Evolutionary conservation across 2,888 invertebrate genomes (phyloP), one percentile per base, ranked within the genome.

Genomic region (Phalangium opilio): DNA sequence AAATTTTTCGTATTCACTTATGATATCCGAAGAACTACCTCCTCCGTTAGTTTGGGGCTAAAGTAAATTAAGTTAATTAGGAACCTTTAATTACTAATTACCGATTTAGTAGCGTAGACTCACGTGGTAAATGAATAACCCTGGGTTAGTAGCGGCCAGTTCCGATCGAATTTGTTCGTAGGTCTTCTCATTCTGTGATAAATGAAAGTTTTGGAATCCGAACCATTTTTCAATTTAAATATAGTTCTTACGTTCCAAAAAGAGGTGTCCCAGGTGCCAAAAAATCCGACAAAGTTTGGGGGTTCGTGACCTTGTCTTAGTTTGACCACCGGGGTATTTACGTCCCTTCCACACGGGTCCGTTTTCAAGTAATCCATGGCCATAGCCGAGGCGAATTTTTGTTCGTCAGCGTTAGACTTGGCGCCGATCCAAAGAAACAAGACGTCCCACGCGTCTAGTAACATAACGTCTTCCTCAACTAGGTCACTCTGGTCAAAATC

Each of bases 241-340:
- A 27, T 27, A 10, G 32, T 34, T 59, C 66, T 69, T 70, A 84
- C 86, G 72, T 78, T 78, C 82, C 84, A 86, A 60, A 79, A 72
- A 53, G 79, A 75, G 48, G 75, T 71, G 63, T 86, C 81, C 93
- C 93, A 93, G 49, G 73, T 75, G 1, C 83, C 82, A 66, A 93
- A 93, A 69, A 85, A 83, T 51, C 91, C 91, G 44, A 81, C 84
- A 65, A 91, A 93, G 39, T 81, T 83, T 33, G 87, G 83, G 1
- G 91, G 89, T 65, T 95, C 93, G 45, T 73, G 73, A 43, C 81
- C 81, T 68, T 93, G 91, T 59, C 78, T 80, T 45, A 91, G 72
- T 43, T 79, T 73, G 34, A 83, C 74, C 52, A 91, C 75, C 2
- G 86, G 79, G 1, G 83, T 84, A 51, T 80, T 79, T 17, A 76